Percentiles rank a stretch among this genome's conserved stretches.
Conservation (phyloP, 2,797 vertebrate genomes). For the Argya squamiceps region DNA sequence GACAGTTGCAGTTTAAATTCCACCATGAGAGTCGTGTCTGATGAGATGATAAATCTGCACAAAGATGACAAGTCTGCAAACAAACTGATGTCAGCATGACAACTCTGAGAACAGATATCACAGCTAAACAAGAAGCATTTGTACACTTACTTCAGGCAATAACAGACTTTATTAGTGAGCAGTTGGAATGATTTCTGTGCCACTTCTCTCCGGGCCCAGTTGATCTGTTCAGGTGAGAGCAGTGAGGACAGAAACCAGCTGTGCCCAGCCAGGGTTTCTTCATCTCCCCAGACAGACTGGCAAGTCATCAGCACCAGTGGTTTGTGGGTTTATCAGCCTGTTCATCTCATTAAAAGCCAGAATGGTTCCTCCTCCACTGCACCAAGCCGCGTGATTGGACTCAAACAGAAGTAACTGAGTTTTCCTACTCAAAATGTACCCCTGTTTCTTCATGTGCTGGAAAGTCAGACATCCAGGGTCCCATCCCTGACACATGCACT, state of each 20-base stretch:
- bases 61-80: constrained; percentile 38
- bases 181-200: not conserved
- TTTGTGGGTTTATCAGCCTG: not conserved
- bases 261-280: not conserved
- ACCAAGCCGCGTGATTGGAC: fast-evolving
- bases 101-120: not conserved
- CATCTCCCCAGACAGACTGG: not conserved
- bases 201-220: not conserved
- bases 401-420: not conserved
- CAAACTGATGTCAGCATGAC: not conserved
- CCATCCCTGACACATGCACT: not conserved
- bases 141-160: not conserved
- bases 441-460: not conserved
- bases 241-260: not conserved
- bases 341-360: not conserved
- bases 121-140: not conserved
- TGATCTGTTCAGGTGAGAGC: not conserved
- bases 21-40: not conserved
- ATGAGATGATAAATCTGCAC: not conserved
- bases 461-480: not conserved
- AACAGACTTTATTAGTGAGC: not conserved
- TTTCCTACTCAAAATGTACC: not conserved
- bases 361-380: not conserved
- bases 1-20: not conserved
- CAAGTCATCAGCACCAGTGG: not conserved